A percentile compares a stretch with the other conserved stretches of the same genome.
phyloP scores from a whole-genome alignment of 2,888 invertebrate species.

The Chymomyza fuscimana region DNA sequence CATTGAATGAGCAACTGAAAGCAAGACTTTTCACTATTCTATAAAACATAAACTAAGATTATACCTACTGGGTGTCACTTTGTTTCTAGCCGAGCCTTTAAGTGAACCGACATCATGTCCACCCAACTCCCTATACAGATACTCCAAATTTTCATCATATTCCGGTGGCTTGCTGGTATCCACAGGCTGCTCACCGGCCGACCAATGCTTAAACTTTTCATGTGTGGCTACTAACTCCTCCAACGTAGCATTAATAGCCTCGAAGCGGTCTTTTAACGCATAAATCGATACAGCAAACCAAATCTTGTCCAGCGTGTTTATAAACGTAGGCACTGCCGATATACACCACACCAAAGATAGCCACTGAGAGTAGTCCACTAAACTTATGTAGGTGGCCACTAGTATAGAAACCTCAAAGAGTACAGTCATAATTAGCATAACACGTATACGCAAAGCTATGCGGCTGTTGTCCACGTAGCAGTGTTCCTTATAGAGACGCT shows the following conservation, averaged over 20 bases:
- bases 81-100: conserved; percentile 53
- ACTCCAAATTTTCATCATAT: conserved; percentile 64
- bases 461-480: conserved; percentile 68
- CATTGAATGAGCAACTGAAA: conserved; percentile 60
- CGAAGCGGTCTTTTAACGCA: conserved; percentile 76
- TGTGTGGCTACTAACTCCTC: conserved; percentile 69
- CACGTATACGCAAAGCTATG: conserved; percentile 63
- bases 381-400: conserved; percentile 62
- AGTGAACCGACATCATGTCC: conserved; percentile 55
- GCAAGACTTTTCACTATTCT: background rate
- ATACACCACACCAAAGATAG: conserved; percentile 73
- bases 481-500: conserved; percentile 73
- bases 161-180: conserved; percentile 46
- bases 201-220: conserved; percentile 62
- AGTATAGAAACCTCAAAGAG: conserved; percentile 70
- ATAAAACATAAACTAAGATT: background rate
- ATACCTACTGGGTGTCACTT: conserved; percentile 61
- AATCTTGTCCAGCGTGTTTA: conserved; percentile 78
- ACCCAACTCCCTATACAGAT: conserved; percentile 64
- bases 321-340: conserved; percentile 75
- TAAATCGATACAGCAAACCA: conserved; percentile 78
- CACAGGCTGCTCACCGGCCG: conserved; percentile 23
- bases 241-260: conserved; percentile 65
- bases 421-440: conserved; percentile 69
- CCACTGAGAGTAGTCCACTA: conserved; percentile 70